These are phyloP conservation scores for Marisa cornuarietis DNA, from an alignment of 1,140 invertebrate genomes.

Conservation along the genomic window DNA sequence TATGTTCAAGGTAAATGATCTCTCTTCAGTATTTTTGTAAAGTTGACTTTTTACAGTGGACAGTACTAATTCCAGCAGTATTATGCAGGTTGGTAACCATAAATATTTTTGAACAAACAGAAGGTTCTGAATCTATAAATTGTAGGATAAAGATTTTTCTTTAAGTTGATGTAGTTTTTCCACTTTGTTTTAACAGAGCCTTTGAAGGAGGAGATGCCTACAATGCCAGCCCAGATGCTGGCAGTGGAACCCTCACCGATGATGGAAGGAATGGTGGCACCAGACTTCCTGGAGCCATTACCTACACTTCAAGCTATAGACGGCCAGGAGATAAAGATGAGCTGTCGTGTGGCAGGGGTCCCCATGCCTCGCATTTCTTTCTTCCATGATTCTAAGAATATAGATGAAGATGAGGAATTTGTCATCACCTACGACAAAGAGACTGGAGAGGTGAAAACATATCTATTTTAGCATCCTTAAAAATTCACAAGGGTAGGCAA, in stretches of 20 bases:
- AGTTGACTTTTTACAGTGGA: too few relatives aligned
- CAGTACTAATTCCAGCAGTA: too few relatives aligned
- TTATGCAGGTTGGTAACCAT: background rate
- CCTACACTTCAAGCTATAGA: slow-evolving; percentile 52
- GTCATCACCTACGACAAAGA: slow-evolving; percentile 62
- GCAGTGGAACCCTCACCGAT: slow-evolving; percentile 43
- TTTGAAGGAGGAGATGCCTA: slow-evolving; percentile 45
- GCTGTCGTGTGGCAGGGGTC: slow-evolving; percentile 57
- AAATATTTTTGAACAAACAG: background rate
- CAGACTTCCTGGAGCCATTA: slow-evolving; percentile 54
- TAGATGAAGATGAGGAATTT: slow-evolving; percentile 65
- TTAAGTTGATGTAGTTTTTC: background rate
- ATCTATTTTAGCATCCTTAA: too few relatives aligned
- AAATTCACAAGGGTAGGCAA: too few relatives aligned
- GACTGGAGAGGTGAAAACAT: slow-evolving; percentile 51
- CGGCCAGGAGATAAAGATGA: slow-evolving; percentile 58
- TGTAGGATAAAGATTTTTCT: background rate
- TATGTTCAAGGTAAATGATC: slow-evolving; percentile 60
- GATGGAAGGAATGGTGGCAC: slow-evolving; percentile 57
- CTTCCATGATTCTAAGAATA: slow-evolving; percentile 64
- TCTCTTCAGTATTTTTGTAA: too few relatives aligned
- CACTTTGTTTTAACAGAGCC: slow-evolving; percentile 45
- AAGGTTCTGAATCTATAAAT: background rate
- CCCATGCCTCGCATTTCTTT: slow-evolving; percentile 63
- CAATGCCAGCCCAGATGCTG: slow-evolving; percentile 31